phyloP scores from a whole-genome alignment of 2,888 invertebrate species.

The Malacosoma neustria region DNA sequence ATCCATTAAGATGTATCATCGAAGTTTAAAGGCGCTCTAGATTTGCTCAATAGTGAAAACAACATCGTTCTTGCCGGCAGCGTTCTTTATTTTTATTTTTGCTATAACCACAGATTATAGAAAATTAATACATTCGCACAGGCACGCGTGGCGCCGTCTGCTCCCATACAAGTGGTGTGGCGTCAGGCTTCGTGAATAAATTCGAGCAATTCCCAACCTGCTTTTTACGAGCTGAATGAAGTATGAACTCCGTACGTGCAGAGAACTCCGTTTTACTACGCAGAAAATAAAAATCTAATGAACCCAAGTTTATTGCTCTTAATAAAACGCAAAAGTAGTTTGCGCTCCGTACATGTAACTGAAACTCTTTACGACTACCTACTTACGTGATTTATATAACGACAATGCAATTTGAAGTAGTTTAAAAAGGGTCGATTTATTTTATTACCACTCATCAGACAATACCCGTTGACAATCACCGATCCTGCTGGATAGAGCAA shows the following conservation, averaged over 20 bases:
- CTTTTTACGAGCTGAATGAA: constrained; percentile 50
- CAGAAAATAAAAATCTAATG: constrained; percentile 53
- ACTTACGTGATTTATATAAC: background rate
- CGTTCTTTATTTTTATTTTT: no score
- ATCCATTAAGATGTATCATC: no score
- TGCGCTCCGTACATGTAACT: constrained; percentile 20
- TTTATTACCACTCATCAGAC: no score
- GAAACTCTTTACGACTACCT: no score
- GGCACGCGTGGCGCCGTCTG: background rate
- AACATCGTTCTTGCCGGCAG: no score
- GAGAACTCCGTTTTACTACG: constrained; percentile 39
- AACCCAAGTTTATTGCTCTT: constrained; percentile 42
- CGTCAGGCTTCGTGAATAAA: constrained; percentile 39
- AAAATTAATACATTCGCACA: background rate
- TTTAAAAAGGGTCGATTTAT: no score
- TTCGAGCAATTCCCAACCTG: constrained; percentile 40
- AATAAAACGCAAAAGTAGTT: constrained; percentile 45
- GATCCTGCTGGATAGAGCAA: no score
- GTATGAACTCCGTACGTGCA: constrained; percentile 48
- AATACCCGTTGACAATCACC: no score
- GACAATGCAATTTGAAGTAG: no score
- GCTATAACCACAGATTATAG: no score
- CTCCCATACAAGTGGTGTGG: background rate
- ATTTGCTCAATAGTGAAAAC: no score
- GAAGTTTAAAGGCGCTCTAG: no score